phyloP scores from a whole-genome alignment of 1,140 invertebrate genomes.

The Drosophila kanapiae region DNA sequence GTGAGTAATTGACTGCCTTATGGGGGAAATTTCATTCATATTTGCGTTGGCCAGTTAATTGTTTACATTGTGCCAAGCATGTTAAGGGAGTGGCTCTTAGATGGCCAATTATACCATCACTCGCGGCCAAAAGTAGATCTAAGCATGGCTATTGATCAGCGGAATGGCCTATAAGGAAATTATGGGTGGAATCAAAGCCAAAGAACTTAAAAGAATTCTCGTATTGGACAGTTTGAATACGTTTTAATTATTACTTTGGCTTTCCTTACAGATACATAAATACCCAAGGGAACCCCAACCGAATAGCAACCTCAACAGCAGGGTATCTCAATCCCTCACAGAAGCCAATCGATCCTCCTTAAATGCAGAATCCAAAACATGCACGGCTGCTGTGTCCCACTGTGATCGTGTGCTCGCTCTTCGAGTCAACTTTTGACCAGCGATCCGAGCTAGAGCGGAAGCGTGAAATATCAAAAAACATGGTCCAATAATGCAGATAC shows the following conservation, averaged over 20 bases:
- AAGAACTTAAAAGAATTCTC: background rate
- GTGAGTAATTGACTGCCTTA: slow-evolving; percentile 29
- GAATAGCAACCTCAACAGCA: background rate
- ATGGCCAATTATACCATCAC: slow-evolving; percentile 28
- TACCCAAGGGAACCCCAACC: background rate
- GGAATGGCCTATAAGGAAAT: background rate
- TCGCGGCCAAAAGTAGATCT: slow-evolving; percentile 24
- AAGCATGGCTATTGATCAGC: slow-evolving; percentile 27
- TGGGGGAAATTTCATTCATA: slow-evolving; percentile 32
- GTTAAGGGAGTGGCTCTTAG: slow-evolving; percentile 30
- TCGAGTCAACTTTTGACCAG: slow-evolving; percentile 18
- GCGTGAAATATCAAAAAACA: slow-evolving; percentile 38
- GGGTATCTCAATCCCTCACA: background rate
- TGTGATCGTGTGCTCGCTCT: slow-evolving; percentile 22
- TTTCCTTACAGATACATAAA: background rate
- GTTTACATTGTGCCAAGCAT: slow-evolving; percentile 43
- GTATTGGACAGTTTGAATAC: background rate
- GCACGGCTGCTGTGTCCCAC: slow-evolving; percentile 22
- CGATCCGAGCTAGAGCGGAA: slow-evolving; percentile 44
- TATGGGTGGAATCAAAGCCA: background rate
- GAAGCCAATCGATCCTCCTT: slow-evolving; percentile 23
- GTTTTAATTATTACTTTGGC: background rate
- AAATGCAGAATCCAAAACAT: background rate
- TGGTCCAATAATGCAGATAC: slow-evolving; percentile 57
- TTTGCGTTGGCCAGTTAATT: slow-evolving; percentile 53